phyloP scores from a whole-genome alignment of 2,113 vertebrate species.

The Phasianus colchicus region DNA sequence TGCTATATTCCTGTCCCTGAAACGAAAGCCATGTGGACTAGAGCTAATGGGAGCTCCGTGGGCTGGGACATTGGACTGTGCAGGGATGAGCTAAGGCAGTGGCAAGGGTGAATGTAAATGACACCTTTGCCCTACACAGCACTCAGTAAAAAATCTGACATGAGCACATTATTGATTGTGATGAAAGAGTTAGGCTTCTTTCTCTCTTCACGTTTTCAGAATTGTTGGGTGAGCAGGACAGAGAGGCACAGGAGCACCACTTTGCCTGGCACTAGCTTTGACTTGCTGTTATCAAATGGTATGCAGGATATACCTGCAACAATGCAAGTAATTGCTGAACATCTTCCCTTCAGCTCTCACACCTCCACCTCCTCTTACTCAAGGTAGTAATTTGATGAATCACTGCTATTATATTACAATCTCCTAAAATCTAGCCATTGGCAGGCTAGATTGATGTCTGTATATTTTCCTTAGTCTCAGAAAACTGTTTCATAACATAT shows the following conservation, averaged over 20 bases:
- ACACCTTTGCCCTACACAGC: background rate
- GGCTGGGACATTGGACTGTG: background rate
- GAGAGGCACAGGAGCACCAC: background rate
- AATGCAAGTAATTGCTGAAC: background rate
- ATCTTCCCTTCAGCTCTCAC: background rate
- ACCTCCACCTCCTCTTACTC: background rate
- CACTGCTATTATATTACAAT: background rate
- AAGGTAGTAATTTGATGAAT: background rate
- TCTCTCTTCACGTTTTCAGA: background rate
- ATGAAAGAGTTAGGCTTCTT: background rate
- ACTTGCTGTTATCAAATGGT: background rate
- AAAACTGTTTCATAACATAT: background rate
- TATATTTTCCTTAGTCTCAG: background rate
- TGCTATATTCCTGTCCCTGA: background rate
- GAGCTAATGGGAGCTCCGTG: background rate
- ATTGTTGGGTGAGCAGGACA: background rate
- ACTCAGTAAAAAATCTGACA: background rate
- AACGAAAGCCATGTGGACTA: background rate
- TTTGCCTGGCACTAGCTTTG: background rate
- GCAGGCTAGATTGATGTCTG: background rate
- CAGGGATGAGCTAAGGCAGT: background rate
- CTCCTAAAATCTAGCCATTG: background rate
- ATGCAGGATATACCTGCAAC: rapidly evolving
- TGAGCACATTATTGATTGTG: background rate
- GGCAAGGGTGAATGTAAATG: background rate